Evolutionary conservation across 1,140 invertebrate species (phyloP), one percentile per base, ranked within the genome.

Genomic region (Microplitis mediator): DNA sequence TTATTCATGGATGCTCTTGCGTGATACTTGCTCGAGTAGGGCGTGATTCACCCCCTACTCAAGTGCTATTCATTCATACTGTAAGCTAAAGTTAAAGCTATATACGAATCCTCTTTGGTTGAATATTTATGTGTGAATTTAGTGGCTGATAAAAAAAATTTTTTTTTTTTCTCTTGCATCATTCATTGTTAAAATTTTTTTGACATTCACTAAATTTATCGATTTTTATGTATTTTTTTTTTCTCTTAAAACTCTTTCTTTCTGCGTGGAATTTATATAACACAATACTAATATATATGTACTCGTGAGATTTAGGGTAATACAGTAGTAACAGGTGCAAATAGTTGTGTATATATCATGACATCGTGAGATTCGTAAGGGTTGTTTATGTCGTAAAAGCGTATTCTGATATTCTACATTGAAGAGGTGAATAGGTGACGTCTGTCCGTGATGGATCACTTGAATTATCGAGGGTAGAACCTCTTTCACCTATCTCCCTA

Each of bases 371-470:
- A 23, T 23, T 23, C 63, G 63, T 65, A 65, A 65, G 63, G 63
- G 63, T 65, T 45, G 63, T 65, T 65, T 65, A 39, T 39, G 34
- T 45, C 63, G 45, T 35, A 8, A 39, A 50, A 50, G 36, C 36
- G 35, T 35, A 14, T 23, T 32, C 45, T 13, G 6, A 6, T 50
- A 54, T 16, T 54, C n/a, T n/a, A 54, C 52, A 54, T 51, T 50
- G 56, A 54, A 23, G 23, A 23, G 23, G 23, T 23, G 23, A 50
- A 73, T 0, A 56, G 34, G 56, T 71, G 67, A 75, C n/a, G 64
- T 75, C 50, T 36, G 64, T 56, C 50, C 31, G 66, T 75, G 74
- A 75, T 75, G 68, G 74, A 75, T 75, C 62, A 62, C 71, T 64
- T 51, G 71, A 75, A 75, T 75, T 75, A 75, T 73, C 68, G 51